Evolutionary conservation across 64 coral and sea anemone genomes (phyloP), one percentile per base, ranked within the genome.

Genomic region (Porites australiensis): DNA sequence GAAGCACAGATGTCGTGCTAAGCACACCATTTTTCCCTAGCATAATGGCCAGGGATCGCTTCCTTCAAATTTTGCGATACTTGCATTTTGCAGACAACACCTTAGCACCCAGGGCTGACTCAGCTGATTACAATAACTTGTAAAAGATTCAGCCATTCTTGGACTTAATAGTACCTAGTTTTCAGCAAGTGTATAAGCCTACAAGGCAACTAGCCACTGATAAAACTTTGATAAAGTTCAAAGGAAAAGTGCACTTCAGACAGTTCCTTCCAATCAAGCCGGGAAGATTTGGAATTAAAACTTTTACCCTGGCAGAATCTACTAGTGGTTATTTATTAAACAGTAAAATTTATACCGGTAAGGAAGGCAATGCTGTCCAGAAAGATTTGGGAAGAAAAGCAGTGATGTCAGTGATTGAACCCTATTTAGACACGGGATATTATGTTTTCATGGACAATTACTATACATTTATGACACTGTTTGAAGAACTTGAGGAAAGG

Each of bases 241-340:
- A 88, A 73, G 86, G 9, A 45, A 88, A 61, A 57, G 74, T 74
- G 47, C 55, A 72, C 37, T 70, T 87, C 71, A 18, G 83, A 46
- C 83, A 87, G 64, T 87, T 72, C 43, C 75, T 88, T 64, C 86
- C 86, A 18, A 88, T 88, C 15, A 88, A 88, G 37, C 50, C 86
- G 75, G 70, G 69, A 43, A 21, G 50, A 6, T 88, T 74, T 87
- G 86, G 51, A 88, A 75, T 88, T 44, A 88, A 88, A 50, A 7
- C 14, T 27, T 75, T 74, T 75, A 48, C 12, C 18, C 60, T 9
- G 11, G 86, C 86, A 59, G 69, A 88, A 54, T 75, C 86, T 0
- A 88, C 49, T 21, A 55, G 20, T 46, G 86, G 71, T 19, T 76
- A 77, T 76, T 57, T 27, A 8, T 59, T 64, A 12, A 59, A 19